These are phyloP conservation scores for Halichoerus grypus DNA, from an alignment of 2,113 vertebrate genomes.

Conservation along the genomic window DNA sequence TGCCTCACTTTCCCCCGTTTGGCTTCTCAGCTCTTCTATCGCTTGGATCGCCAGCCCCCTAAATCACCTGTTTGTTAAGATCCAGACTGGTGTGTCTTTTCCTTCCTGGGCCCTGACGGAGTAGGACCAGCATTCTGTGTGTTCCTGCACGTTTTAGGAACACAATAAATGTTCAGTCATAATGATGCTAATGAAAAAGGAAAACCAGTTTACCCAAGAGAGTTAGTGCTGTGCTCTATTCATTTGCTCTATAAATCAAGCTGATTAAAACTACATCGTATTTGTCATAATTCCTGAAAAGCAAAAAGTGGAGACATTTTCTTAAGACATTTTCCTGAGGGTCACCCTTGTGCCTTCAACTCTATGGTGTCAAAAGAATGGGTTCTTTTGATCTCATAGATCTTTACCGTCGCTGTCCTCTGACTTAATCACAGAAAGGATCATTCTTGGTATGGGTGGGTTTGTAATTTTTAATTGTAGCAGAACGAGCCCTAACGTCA, in stretches of 20 bases:
- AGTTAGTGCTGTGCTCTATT: not conserved
- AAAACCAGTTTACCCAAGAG: not conserved
- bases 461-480: conserved; percentile 33
- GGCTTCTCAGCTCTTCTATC: not conserved
- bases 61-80: not conserved
- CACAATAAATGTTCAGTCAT: not conserved
- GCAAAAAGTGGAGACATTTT: conserved; percentile 37
- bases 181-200: conserved; percentile 13
- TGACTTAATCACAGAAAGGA: conserved; percentile 6
- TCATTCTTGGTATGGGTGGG: not conserved
- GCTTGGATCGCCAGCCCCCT: not conserved
- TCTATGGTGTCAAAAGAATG: not conserved
- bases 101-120: not conserved
- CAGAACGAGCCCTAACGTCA: not conserved
- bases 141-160: not conserved
- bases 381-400: not conserved
- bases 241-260: not conserved
- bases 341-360: not conserved
- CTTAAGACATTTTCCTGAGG: not conserved
- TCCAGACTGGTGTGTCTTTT: not conserved
- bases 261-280: not conserved
- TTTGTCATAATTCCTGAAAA: conserved; percentile 50
- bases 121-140: not conserved
- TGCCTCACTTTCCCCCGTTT: not conserved
- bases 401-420: not conserved